Conservation (phyloP, 2,113 vertebrate species). For the Atractosteus spatula region DNA sequence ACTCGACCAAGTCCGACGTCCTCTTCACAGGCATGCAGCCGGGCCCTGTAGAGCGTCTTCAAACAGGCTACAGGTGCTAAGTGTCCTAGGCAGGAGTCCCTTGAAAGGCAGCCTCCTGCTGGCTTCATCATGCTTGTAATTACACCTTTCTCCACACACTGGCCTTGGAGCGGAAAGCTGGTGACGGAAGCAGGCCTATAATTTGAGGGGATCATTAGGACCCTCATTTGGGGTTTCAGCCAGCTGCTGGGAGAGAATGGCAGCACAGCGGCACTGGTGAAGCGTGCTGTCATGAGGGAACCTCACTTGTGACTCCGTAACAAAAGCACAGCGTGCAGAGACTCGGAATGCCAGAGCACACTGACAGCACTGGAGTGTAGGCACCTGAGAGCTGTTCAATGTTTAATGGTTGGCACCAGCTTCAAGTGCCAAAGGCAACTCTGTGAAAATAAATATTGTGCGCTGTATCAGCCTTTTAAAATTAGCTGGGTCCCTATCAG, state of each 20-base stretch:
- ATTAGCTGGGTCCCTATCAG: constrained; percentile 20
- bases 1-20: too few species aligned
- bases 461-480: constrained; percentile 17
- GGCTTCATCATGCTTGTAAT: too few species aligned
- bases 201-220: too few species aligned
- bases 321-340: constrained; percentile 13
- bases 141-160: too few species aligned
- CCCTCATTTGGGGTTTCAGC: constrained; percentile 13
- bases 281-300: constrained; percentile 39
- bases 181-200: too few species aligned
- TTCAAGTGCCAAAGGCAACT: constrained; percentile 39
- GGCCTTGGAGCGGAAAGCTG: too few species aligned
- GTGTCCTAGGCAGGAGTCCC: too few species aligned
- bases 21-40: too few species aligned
- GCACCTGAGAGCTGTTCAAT: constrained; percentile 44
- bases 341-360: constrained; percentile 19
- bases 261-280: constrained; percentile 32
- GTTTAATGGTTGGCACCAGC: constrained; percentile 37
- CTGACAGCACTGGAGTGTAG: constrained; percentile 30
- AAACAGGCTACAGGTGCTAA: too few species aligned
- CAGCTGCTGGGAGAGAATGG: constrained; percentile 20
- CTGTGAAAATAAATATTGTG: constrained; percentile 39
- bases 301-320: constrained; percentile 24
- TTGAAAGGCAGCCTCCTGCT: too few species aligned
- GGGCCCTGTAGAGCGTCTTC: too few species aligned